Evolutionary conservation across 2,888 invertebrate species (phyloP).

Genomic region (Melitaea athalia): DNA sequence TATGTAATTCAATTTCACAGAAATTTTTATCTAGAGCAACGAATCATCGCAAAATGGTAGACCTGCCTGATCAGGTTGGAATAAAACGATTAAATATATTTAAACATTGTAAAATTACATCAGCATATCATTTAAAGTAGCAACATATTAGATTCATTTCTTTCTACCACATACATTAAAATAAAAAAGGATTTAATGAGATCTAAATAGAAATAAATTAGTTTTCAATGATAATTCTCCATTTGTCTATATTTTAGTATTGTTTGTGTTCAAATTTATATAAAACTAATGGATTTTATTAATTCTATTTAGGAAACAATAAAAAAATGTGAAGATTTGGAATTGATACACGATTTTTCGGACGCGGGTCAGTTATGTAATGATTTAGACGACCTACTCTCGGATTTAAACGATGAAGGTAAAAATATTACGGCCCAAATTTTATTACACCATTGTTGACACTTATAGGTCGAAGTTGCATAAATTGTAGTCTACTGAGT

Average conservation of each 20-base stretch:
- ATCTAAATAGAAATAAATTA: no score
- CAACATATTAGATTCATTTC: no score
- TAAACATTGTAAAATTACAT: neutral
- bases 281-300: no score
- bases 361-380: conserved; percentile 34
- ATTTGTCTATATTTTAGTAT: neutral
- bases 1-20: conserved; percentile 29
- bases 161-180: no score
- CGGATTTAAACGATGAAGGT: conserved; percentile 50
- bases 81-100: neutral
- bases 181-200: no score
- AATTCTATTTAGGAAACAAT: conserved; percentile 54
- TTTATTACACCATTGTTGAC: neutral
- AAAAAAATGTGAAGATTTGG: conserved; percentile 56
- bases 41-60: conserved; percentile 26
- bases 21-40: conserved; percentile 27
- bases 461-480: neutral
- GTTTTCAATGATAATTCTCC: no score
- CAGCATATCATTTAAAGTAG: no score
- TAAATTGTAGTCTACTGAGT: neutral
- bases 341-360: conserved; percentile 46
- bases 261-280: conserved; percentile 15
- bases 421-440: conserved; percentile 10
- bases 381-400: conserved; percentile 27
- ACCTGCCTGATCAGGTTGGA: conserved; percentile 41